Base-by-base conservation (phyloP, 2,888 invertebrate species). In the Teinopalpus imperialis region DNA sequence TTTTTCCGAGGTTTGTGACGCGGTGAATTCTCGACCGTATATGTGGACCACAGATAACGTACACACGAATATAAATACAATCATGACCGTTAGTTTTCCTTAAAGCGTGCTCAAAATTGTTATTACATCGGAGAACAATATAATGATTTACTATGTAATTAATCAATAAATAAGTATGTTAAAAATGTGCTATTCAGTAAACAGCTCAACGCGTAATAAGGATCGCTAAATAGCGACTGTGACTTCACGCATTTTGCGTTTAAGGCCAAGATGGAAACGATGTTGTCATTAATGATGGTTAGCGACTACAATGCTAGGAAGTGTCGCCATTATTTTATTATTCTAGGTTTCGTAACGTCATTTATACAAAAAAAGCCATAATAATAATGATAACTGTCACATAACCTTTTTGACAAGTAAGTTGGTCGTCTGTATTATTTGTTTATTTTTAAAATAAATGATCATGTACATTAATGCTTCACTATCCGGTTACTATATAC, bases 181-280 rank as follows among this genome's bases (percentile, higher is more conserved):
- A 59, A 56, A 59, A 62, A 57, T 66, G 64, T 71, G 69, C 61
- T 67, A 52, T 57, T 66, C 57, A 57, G 52, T 60, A 71, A 72
- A 73, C 69, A 70, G 65, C 63, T 72, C 66, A 57, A 58, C 56
- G 54, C 59, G 69, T 69, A 75, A 69, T 75, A 76, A 70, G 60
- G 61, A 61, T 59, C 59, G 52, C 59, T 61, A 66, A 65, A 60
- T 63, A 65, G 63, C 59, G 64, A 59, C 65, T 66, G 63, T 61
- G 61, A 59, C 58, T 65, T 71, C 67, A 70, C 65, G 61, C 53
- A 72, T 74, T 75, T 77, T 74, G 73, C 71, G 69, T 59, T 73
- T 70, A 77, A 73, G 70, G 74, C 62, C 66, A 68, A 67, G 63
- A 39, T 29, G 23, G 12, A 14, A 27, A 46, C 23, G 29, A 54